Evolutionary conservation across 2,797 vertebrate species (phyloP), one percentile per base, ranked within the genome.

Genomic region (Leucoraja ocellata): DNA sequence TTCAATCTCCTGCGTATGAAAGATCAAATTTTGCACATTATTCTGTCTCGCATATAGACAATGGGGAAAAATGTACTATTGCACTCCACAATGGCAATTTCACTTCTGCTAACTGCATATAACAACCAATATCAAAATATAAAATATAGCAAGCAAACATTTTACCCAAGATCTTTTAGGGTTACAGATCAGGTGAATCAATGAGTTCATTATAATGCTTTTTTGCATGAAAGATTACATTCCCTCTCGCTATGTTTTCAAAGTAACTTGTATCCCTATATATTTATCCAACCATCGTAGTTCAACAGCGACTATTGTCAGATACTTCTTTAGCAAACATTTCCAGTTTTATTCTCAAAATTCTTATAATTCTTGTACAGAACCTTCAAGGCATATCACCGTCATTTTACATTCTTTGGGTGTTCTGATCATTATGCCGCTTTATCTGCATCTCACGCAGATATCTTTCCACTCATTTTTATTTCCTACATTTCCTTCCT

Each of bases 1-100:
- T 93, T 99, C 98, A 94, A 94, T 93, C 95, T 99, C 98, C 98
- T 99, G 91, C 94, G 95, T 93, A 94, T 93, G 94, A 77, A 91
- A 94, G 92, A 93, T 92, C 93, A 94, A 93, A 10, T 91, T 46
- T 83, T 65, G 13, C 25, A 93, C 16, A 68, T 39, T 46, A 65
- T 74, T 73, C 68, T 36, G 7, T 78, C 14, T 28, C 4, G 46
- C 39, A 58, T 0, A 9, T 46, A 93, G 58, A 32, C 25, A 8
- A 2, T 0, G 63, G n/a, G 32, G 32, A 32, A 68, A 58, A 88
- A 84, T 25, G 10, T 65, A 68, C 1, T 4, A 18, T 18, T 88
- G 61, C 8, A 8, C 28, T 63, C n/a, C 16, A 88, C 16, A 28
- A 7, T 65, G 58, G 93, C 6, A 13, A 77, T 63, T 46, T 25